A percentile compares a stretch with the other conserved stretches of the same genome.
These are phyloP conservation scores for Calonectris borealis DNA, from an alignment of 2,113 vertebrate genomes.

Conservation along the genomic window DNA sequence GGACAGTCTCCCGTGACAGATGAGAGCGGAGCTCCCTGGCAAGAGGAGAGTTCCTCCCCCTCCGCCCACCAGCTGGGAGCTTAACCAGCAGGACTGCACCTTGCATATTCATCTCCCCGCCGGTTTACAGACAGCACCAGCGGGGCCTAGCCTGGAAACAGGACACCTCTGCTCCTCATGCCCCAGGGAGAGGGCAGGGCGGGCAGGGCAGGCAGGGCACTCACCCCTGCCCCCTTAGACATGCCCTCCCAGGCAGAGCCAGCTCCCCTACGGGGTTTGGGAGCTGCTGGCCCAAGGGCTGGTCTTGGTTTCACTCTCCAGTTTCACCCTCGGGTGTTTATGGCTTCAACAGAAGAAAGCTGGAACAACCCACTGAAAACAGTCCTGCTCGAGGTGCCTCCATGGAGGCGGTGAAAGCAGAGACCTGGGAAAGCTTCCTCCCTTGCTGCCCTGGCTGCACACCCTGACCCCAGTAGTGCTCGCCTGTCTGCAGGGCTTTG, in stretches of 20 bases:
- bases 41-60: constrained; percentile 4
- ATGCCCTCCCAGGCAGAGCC: neutral
- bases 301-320: neutral
- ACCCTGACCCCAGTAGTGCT: neutral
- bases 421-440: neutral
- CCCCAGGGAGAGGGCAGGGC: neutral
- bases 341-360: neutral
- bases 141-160: neutral
- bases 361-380: neutral
- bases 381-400: neutral
- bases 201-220: neutral
- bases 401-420: accelerated
- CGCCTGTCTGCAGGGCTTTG: neutral
- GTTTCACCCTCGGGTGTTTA: neutral
- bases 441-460: accelerated
- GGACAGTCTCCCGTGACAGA: neutral
- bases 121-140: constrained; percentile 35
- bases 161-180: neutral
- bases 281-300: neutral
- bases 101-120: neutral
- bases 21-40: neutral
- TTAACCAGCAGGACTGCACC: neutral
- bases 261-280: neutral
- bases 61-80: neutral
- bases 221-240: neutral